Conservation (phyloP, 2,888 invertebrate species). For the Nematopogon swammerdamellus region DNA sequence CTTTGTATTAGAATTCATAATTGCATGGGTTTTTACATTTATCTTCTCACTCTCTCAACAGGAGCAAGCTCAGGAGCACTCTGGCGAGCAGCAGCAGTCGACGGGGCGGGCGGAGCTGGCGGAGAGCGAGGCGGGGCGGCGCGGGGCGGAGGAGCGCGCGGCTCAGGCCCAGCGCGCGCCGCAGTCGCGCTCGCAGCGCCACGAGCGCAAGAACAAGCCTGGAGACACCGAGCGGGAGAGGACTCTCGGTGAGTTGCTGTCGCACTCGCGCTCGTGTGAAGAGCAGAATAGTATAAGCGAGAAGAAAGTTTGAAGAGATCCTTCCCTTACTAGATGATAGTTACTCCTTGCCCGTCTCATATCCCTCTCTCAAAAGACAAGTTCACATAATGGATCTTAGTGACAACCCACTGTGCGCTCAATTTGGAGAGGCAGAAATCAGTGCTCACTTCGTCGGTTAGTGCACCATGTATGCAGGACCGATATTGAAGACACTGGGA, state of each 20-base stretch:
- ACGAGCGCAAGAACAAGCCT: constrained; percentile 59
- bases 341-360: too few relatives aligned
- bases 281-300: neutral
- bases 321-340: neutral
- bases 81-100: constrained; percentile 61
- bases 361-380: too few relatives aligned
- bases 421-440: too few relatives aligned
- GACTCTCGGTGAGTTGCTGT: constrained; percentile 55
- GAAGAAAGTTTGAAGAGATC: neutral
- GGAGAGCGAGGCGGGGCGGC: constrained; percentile 67
- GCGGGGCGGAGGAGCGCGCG: constrained; percentile 42
- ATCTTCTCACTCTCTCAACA: too few relatives aligned
- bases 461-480: too few relatives aligned
- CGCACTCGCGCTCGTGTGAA: too few relatives aligned
- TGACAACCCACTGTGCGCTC: too few relatives aligned
- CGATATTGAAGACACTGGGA: too few relatives aligned
- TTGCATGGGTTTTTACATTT: too few relatives aligned
- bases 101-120: constrained; percentile 75
- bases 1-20: too few relatives aligned
- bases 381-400: too few relatives aligned
- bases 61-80: constrained; percentile 60
- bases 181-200: constrained; percentile 30
- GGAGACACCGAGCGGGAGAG: constrained; percentile 73
- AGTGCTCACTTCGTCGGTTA: too few relatives aligned
- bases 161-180: constrained; percentile 33